Percentiles rank a stretch among this genome's conserved stretches.
These are phyloP conservation scores for Pseudorasbora parva DNA, from an alignment of 2,113 vertebrate species.

Conservation along the genomic window DNA sequence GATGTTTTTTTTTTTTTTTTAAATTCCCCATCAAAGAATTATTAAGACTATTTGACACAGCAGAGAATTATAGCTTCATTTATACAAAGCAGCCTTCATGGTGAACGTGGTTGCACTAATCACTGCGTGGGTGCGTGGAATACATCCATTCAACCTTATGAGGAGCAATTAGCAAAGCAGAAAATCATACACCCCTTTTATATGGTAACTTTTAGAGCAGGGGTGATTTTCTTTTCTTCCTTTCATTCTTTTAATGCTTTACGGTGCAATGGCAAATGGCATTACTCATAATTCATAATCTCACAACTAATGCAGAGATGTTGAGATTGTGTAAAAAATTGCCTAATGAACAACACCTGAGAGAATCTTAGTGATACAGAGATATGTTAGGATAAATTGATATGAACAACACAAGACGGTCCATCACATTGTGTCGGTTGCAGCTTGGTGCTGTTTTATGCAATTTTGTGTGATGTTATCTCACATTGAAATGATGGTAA, in stretches of 20 bases:
- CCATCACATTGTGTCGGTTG: not conserved
- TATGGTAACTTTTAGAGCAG: constrained; percentile 9
- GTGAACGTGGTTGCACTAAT: constrained; percentile 43
- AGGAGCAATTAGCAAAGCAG: constrained; percentile 45
- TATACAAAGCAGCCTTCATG: constrained; percentile 48
- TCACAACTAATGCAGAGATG: not conserved
- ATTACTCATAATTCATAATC: not conserved
- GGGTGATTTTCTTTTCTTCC: constrained; percentile 22
- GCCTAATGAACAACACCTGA: constrained; percentile 14
- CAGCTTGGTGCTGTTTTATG: not conserved
- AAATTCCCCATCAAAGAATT: constrained; percentile 52
- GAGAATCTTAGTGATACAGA: not conserved
- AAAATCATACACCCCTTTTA: constrained; percentile 26
- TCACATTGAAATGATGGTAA: not conserved
- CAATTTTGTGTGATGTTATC: not conserved
- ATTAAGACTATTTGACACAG: constrained; percentile 59
- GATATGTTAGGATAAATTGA: not conserved
- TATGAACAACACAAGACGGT: not conserved
- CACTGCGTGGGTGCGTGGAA: constrained; percentile 47
- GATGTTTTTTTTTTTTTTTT: not conserved
- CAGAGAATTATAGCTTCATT: constrained; percentile 52
- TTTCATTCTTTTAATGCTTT: not conserved
- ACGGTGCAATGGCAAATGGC: constrained; percentile 18
- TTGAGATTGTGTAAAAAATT: not conserved
- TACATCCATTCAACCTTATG: constrained; percentile 35